phyloP scores from a whole-genome alignment of 1,140 invertebrate genomes.

The Apocrypta bakeri region DNA sequence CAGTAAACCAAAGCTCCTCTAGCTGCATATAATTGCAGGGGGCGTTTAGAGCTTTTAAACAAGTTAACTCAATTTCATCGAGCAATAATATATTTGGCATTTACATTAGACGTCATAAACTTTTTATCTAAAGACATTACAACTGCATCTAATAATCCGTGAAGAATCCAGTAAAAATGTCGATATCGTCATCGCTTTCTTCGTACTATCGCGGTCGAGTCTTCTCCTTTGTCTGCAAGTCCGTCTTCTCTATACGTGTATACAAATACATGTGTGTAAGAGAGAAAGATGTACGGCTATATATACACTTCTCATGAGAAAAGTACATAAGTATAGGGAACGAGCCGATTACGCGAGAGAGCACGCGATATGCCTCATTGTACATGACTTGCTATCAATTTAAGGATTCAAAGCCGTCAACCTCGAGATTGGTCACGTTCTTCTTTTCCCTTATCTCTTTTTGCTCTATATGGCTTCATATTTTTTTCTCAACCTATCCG shows the following conservation, averaged over 20 bases:
- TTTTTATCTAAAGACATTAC: too few relatives aligned
- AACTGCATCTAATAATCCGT: too few relatives aligned
- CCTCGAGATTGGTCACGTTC: constrained; percentile 51
- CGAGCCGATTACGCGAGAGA: background rate
- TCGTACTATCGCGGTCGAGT: too few relatives aligned
- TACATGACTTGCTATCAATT: constrained; percentile 73
- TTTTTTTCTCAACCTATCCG: background rate
- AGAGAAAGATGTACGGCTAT: background rate
- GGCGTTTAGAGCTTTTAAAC: too few relatives aligned
- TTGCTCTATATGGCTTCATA: background rate
- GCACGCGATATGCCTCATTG: constrained; percentile 61
- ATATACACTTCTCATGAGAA: background rate
- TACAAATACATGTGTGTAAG: background rate
- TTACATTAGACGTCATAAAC: too few relatives aligned
- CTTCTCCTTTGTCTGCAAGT: background rate
- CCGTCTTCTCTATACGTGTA: background rate
- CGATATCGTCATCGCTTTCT: too few relatives aligned
- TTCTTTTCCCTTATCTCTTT: constrained; percentile 47
- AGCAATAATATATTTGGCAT: too few relatives aligned
- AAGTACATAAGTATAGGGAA: background rate
- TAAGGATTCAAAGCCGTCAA: constrained; percentile 65
- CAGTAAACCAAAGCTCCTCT: too few relatives aligned
- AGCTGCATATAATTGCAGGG: too few relatives aligned
- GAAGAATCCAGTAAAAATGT: too few relatives aligned
- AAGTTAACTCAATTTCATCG: too few relatives aligned